Conservation (phyloP, 2,113 vertebrate genomes). For the Nycticryphes semicollaris region DNA sequence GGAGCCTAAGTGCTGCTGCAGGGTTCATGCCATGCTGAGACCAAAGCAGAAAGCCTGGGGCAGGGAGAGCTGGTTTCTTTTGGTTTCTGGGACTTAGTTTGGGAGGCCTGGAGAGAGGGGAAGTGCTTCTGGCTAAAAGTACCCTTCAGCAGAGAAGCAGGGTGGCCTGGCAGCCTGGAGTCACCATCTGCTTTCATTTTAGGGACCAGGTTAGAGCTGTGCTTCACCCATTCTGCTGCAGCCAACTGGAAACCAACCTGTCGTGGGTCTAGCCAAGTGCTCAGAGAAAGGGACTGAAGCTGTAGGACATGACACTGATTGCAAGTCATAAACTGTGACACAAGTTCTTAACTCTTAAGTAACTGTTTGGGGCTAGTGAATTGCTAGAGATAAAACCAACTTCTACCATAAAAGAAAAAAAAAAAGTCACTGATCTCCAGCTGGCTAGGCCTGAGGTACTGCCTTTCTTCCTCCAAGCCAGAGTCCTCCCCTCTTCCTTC, state of each 20-base stretch:
- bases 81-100: background rate
- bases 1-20: background rate
- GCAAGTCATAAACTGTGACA: background rate
- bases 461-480: background rate
- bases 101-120: background rate
- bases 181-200: background rate
- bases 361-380: background rate
- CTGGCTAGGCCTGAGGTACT: background rate
- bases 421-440: background rate
- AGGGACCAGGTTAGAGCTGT: background rate
- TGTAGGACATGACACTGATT: background rate
- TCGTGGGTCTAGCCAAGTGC: background rate
- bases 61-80: background rate
- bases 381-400: background rate
- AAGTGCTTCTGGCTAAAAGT: background rate
- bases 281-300: background rate
- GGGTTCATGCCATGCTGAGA: background rate
- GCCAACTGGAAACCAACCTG: background rate
- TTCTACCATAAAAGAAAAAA: background rate
- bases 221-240: background rate
- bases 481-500: background rate
- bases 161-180: background rate
- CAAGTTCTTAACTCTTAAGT: background rate
- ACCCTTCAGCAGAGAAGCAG: background rate
- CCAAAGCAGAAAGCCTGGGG: background rate